Conservation (phyloP, 2,797 vertebrate species). For the Coregonus suidteri region DNA sequence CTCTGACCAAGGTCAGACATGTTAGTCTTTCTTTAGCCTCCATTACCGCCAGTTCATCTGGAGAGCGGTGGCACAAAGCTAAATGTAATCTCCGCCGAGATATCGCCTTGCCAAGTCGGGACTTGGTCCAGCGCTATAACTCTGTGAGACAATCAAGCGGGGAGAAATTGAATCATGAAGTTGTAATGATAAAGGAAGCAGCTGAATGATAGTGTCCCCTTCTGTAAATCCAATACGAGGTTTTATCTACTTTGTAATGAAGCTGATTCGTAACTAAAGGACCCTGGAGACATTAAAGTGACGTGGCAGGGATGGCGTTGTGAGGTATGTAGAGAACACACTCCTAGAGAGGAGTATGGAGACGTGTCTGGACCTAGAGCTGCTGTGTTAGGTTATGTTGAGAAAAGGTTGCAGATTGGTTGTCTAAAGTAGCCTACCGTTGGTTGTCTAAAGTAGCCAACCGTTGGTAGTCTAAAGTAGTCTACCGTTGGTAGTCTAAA, state of each 20-base stretch:
- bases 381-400: not conserved
- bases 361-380: not conserved
- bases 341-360: not conserved
- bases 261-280: slow-evolving; percentile 26
- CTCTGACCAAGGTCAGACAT: slow-evolving; percentile 24
- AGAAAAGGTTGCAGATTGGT: no score
- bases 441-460: no score
- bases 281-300: slow-evolving; percentile 20
- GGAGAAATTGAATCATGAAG: slow-evolving; percentile 46
- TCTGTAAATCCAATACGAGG: slow-evolving; percentile 48
- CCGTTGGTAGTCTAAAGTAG: no score
- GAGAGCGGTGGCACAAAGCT: slow-evolving; percentile 15
- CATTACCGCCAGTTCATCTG: slow-evolving; percentile 10
- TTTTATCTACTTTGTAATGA: slow-evolving; percentile 47
- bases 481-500: no score
- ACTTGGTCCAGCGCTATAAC: slow-evolving; percentile 48
- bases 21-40: slow-evolving; percentile 3
- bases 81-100: slow-evolving; percentile 45
- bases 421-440: no score
- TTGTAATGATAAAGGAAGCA: slow-evolving; percentile 42
- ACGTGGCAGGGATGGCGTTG: not conserved
- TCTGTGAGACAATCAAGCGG: slow-evolving; percentile 56
- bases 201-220: slow-evolving; percentile 31
- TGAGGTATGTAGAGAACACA: not conserved
- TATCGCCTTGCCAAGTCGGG: slow-evolving; percentile 32